Conservation (phyloP, 2,888 invertebrate genomes). For the Leucophenga maculata region DNA sequence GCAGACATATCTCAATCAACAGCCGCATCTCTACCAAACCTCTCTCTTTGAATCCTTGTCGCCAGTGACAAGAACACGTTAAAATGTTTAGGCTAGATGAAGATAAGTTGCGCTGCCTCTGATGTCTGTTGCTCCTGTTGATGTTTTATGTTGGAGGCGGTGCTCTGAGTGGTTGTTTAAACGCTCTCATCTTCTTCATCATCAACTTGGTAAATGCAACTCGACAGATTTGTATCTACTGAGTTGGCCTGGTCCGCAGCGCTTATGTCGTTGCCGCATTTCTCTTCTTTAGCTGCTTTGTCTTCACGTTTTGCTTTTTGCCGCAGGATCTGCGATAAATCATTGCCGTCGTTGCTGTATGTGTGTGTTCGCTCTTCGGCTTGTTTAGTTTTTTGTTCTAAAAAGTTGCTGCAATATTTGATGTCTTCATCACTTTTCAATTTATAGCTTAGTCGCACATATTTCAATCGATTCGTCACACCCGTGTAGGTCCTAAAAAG, state of each 20-base stretch:
- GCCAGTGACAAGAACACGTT: too few relatives aligned
- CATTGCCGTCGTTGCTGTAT: slow-evolving; percentile 44
- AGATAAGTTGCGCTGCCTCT: too few relatives aligned
- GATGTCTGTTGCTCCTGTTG: background rate
- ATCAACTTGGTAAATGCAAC: slow-evolving; percentile 46
- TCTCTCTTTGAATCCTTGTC: background rate
- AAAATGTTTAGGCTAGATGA: too few relatives aligned
- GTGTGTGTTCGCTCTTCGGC: background rate
- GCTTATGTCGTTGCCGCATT: too few relatives aligned
- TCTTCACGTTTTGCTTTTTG: slow-evolving; percentile 40
- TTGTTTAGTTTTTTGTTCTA: too few relatives aligned
- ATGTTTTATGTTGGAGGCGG: background rate
- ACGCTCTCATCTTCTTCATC: too few relatives aligned
- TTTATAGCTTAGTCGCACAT: slow-evolving; percentile 24
- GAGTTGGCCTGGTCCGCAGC: slow-evolving; percentile 26
- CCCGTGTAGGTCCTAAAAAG: slow-evolving; percentile 52
- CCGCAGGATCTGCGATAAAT: slow-evolving; percentile 66
- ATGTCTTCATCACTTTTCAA: slow-evolving; percentile 56
- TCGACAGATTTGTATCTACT: slow-evolving; percentile 57
- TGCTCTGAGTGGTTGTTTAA: slow-evolving; percentile 5
- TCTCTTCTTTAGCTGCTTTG: slow-evolving; percentile 18
- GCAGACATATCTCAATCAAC: slow-evolving; percentile 32
- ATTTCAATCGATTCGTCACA: slow-evolving; percentile 52
- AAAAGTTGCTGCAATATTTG: slow-evolving; percentile 52
- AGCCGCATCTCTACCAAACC: slow-evolving; percentile 1